Evolutionary conservation across 2,888 invertebrate species (phyloP), one percentile per base, ranked within the genome.

Genomic region (Microchrysa polita): DNA sequence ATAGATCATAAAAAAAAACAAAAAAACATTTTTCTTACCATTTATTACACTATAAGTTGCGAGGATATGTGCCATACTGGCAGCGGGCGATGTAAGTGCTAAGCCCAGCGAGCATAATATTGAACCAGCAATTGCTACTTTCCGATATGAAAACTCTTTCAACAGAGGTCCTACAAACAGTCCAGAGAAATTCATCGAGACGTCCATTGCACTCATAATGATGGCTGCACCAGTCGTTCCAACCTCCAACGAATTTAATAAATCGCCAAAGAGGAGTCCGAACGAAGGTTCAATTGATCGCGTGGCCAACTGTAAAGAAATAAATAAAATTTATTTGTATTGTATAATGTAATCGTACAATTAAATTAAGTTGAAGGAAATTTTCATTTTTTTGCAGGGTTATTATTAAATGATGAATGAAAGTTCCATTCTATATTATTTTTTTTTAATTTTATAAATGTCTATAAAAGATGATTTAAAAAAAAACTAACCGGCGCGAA

Each of bases 221-320:
- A 93, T 84, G 4, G 93, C 90, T 0, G 92, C 91, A 57, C 92
- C 91, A 0, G 92, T 92, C 1, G 93, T 93, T 77, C 89, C 90
- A 63, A 92, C 91, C n/a, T 88, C 86, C 42, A 93, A 86, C 74
- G 91, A 89, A 73, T 87, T 86, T 72, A 93, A 84, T 48, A 92
- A 85, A 82, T 93, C 92, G 79, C 91, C 91, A 82, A 93, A 93
- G n/a, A 93, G 87, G 69, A 93, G 86, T 60, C 93, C 93, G 80
- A 93, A 93, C 1, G 93, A 93, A 72, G 93, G 93, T 82, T 93
- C 93, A 80, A 93, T 87, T 23, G 93, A 92, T 80, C 93, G 88
- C 67, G 93, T 91, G 76, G 92, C 92, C 81, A 93, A 87, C 93
- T 93, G 86, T 42, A 88, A 88, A 75, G 7, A 52, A n/a, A 48